phyloP scores from a whole-genome alignment of 2,888 invertebrate genomes.

The Trileptium ribeirensis region DNA sequence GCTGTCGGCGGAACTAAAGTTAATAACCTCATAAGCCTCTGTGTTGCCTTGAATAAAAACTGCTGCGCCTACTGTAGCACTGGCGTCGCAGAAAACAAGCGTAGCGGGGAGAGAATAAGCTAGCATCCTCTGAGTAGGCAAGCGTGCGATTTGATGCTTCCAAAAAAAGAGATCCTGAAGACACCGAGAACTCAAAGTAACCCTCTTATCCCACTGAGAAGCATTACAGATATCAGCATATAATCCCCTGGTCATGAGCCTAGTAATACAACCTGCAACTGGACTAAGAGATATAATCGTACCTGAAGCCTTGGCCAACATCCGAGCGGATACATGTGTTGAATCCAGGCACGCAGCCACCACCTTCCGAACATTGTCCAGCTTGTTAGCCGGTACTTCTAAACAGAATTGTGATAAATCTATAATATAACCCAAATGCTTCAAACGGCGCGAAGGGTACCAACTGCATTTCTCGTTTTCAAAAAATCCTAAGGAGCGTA shows the following conservation, averaged over 20 bases:
- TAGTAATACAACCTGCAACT: neutral
- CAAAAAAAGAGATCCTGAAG: neutral
- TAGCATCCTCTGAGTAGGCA: neutral
- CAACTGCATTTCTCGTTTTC: conserved; percentile 4
- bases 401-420: neutral
- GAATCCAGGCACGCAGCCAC: neutral
- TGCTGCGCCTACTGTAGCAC: neutral
- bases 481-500: neutral
- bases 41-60: too few relatives aligned
- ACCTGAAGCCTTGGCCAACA: neutral
- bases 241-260: neutral
- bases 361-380: neutral
- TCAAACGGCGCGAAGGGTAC: neutral
- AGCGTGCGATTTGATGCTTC: neutral
- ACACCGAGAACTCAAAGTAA: too few relatives aligned
- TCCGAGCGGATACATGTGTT: neutral
- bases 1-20: too few relatives aligned
- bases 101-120: neutral
- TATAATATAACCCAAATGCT: neutral
- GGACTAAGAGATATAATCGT: neutral
- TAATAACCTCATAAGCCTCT: too few relatives aligned
- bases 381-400: neutral
- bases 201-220: neutral
- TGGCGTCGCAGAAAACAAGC: neutral
- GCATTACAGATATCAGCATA: neutral